Percentiles rank a stretch among this genome's conserved stretches.
These are phyloP conservation scores for Trochalopteron elliotii DNA, from an alignment of 2,113 vertebrate genomes.

Conservation along the genomic window DNA sequence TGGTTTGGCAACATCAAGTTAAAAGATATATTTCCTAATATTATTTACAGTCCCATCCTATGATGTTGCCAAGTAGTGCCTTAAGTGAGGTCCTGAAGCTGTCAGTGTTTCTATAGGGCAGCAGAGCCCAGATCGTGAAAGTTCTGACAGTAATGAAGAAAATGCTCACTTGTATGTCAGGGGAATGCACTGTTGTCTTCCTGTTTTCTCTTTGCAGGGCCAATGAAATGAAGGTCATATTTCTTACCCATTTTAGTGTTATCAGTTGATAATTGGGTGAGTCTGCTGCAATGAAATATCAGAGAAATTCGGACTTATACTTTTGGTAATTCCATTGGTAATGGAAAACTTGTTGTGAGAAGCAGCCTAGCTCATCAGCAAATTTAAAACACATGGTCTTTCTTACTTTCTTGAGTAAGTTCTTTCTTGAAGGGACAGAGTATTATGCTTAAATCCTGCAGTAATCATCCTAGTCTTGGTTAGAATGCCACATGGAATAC, in stretches of 20 bases:
- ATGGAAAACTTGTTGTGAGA: neutral
- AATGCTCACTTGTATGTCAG: rapidly evolving
- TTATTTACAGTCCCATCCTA: neutral
- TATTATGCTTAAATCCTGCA: neutral
- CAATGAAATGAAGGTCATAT: neutral
- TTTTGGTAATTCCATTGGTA: neutral
- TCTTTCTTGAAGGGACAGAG: neutral
- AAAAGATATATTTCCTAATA: neutral
- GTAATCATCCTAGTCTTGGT: neutral
- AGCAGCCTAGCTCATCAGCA: neutral
- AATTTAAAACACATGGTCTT: neutral
- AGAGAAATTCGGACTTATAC: neutral
- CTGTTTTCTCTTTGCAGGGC: neutral
- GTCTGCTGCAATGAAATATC: neutral
- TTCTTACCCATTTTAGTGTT: neutral
- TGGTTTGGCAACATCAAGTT: neutral
- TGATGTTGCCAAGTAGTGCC: neutral
- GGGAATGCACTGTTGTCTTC: neutral
- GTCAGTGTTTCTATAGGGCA: neutral
- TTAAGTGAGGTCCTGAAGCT: neutral
- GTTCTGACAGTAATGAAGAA: neutral
- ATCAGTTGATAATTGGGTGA: rapidly evolving
- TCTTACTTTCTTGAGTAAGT: neutral
- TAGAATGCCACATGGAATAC: neutral
- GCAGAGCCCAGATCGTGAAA: neutral